A percentile compares a stretch with the other conserved stretches of the same genome.
phyloP scores from a whole-genome alignment of 1,140 invertebrate genomes.

The Stegodyphus dumicola region DNA sequence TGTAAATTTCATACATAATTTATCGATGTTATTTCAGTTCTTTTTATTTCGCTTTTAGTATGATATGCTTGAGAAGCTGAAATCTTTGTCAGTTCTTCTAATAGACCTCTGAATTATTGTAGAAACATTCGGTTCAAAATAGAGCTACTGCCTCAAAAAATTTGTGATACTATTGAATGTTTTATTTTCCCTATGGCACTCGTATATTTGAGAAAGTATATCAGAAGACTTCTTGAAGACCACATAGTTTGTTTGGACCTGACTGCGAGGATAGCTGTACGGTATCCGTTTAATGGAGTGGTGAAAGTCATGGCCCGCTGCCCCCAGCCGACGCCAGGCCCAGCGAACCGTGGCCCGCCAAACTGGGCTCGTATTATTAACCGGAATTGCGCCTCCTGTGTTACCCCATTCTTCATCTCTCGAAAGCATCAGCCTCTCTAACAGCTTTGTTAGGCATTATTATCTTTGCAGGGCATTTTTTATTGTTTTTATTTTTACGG shows the following conservation, averaged over 20 bases:
- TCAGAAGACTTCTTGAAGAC: no score
- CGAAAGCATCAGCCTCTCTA: not conserved
- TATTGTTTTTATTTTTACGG: slow-evolving; percentile 15
- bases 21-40: no score
- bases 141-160: no score
- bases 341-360: slow-evolving; percentile 32
- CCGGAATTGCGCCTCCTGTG: slow-evolving; percentile 59
- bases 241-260: not conserved
- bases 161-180: no score
- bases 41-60: no score
- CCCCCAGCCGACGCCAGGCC: slow-evolving; percentile 21
- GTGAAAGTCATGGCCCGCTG: slow-evolving; percentile 39
- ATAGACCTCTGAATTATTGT: no score
- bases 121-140: no score
- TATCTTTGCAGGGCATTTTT: not conserved
- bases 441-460: slow-evolving; percentile 53
- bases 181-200: no score
- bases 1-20: no score
- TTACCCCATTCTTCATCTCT: slow-evolving; percentile 50
- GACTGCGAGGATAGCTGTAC: not conserved
- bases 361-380: slow-evolving; percentile 45
- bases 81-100: no score
- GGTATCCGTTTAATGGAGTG: slow-evolving; percentile 43
- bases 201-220: no score
- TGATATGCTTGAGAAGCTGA: no score